Evolutionary conservation across 92 coral and sea anemone genomes (phyloP), one percentile per base, ranked within the genome.

Genomic region (Palythoa grandis): DNA sequence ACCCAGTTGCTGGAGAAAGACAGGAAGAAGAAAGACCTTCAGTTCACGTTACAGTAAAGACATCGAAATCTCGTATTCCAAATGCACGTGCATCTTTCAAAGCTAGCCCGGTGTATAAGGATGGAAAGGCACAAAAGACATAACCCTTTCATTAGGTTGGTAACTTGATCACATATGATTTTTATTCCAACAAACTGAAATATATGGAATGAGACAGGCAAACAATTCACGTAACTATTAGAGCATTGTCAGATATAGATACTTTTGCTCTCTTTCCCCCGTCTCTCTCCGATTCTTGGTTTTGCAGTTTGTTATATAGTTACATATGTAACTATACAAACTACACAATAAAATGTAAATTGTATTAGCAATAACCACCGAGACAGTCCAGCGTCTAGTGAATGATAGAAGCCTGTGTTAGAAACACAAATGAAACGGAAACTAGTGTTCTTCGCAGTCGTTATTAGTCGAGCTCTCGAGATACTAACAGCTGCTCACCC

Each of bases 61-160:
- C 99, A 58, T 93, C 99, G 12, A 95, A 93, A 79, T 97, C 99
- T n/a, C 88, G 88, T 39, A 95, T 97, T 40, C 98, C 96, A 54
- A 91, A 88, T 10, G 67, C 69, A 39, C 77, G 54, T 56, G 56
- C 75, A 78, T 86, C 79, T 76, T 71, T 82, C 73, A 20, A 89
- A 53, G 72, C n/a, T 47, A 24, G 37, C 24, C 50, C 25, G 43
- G 35, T 15, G 16, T 11, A 23, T 24, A 80, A 19, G 52, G 85
- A 65, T 47, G 74, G 54, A 19, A 80, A 53, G 17, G 25, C 2
- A 43, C 57, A 53, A 43, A 79, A 48, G n/a, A 66, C 85, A 48
- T 80, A 80, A 52, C 20, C 39, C 14, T 40, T 80, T 70, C 61
- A 65, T 47, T 70, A 66, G 85, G 85, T 80, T 80, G 74, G 85